Evolutionary conservation across 2,888 invertebrate genomes (phyloP).

Genomic region (Scaptomyza polygonia): DNA sequence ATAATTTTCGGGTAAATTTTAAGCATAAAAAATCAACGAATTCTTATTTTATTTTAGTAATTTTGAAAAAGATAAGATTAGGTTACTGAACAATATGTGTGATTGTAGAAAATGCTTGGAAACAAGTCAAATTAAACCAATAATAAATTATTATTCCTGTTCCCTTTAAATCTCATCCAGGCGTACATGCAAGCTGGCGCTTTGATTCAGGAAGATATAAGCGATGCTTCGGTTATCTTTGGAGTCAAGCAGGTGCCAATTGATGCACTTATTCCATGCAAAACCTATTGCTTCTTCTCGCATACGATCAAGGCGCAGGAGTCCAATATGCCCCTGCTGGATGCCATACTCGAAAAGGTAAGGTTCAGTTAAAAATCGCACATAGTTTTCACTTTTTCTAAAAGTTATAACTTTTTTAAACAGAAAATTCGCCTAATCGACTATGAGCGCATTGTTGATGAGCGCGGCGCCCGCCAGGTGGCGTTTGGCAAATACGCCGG

Average conservation of each 20-base stretch:
- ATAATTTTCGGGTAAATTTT: slow-evolving; percentile 1
- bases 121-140: background rate
- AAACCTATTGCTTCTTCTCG: slow-evolving; percentile 99
- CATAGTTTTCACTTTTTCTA: background rate
- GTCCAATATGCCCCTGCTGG: slow-evolving; percentile 98
- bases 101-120: background rate
- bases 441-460: slow-evolving; percentile 98
- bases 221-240: slow-evolving; percentile 97
- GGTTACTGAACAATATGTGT: background rate
- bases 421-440: slow-evolving; percentile 96
- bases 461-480: slow-evolving; percentile 94
- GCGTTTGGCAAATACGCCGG: slow-evolving; percentile 99
- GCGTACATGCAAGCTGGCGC: slow-evolving; percentile 97
- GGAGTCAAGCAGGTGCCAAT: slow-evolving; percentile 96
- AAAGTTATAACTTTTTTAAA: background rate
- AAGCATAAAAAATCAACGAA: slow-evolving; percentile 16
- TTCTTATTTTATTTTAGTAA: background rate
- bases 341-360: slow-evolving; percentile 95
- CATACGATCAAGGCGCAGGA: slow-evolving; percentile 99
- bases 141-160: background rate
- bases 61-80: slow-evolving; percentile 8
- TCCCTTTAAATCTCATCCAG: slow-evolving; percentile 83
- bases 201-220: slow-evolving; percentile 96
- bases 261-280: slow-evolving; percentile 96
- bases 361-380: too few relatives aligned